A percentile compares a stretch with the other conserved stretches of the same genome.
Conservation (phyloP, 2,888 invertebrate species). For the Chymomyza caudatula region DNA sequence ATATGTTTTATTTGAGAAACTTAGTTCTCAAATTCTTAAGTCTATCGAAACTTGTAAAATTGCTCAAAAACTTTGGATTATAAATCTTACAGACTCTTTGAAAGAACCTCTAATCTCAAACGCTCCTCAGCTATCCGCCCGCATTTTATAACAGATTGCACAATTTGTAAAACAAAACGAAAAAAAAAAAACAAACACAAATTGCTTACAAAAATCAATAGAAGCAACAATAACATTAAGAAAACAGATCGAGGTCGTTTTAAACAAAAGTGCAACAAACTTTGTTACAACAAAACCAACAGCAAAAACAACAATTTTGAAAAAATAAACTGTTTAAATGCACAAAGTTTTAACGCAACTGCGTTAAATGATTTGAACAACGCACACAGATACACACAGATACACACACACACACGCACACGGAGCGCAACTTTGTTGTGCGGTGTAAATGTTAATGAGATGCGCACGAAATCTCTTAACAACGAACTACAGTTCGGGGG, state of each 20-base stretch:
- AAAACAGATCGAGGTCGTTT: conserved; percentile 43
- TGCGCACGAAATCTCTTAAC: conserved; percentile 40
- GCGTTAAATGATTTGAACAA: conserved; percentile 61
- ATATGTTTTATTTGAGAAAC: too few relatives aligned
- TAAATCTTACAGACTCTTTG: too few relatives aligned
- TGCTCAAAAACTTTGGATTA: neutral
- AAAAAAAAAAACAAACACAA: neutral
- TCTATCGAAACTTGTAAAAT: too few relatives aligned
- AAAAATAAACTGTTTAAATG: conserved; percentile 35
- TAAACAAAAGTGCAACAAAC: conserved; percentile 46
- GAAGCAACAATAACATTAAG: conserved; percentile 11
- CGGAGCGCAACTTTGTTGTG: conserved; percentile 8
- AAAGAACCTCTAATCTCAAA: neutral
- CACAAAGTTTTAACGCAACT: conserved; percentile 68
- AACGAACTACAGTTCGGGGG: neutral
- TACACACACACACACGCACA: neutral
- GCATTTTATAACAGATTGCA: neutral
- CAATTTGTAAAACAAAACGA: conserved; percentile 3
- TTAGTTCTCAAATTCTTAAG: too few relatives aligned
- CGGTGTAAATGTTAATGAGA: conserved; percentile 66
- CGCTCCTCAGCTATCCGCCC: neutral
- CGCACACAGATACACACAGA: neutral
- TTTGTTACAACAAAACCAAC: conserved; percentile 34
- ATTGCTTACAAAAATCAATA: neutral
- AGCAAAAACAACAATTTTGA: conserved; percentile 24